Evolutionary conservation across 2,888 invertebrate genomes (phyloP).

Genomic region (Lumbricus terrestris): DNA sequence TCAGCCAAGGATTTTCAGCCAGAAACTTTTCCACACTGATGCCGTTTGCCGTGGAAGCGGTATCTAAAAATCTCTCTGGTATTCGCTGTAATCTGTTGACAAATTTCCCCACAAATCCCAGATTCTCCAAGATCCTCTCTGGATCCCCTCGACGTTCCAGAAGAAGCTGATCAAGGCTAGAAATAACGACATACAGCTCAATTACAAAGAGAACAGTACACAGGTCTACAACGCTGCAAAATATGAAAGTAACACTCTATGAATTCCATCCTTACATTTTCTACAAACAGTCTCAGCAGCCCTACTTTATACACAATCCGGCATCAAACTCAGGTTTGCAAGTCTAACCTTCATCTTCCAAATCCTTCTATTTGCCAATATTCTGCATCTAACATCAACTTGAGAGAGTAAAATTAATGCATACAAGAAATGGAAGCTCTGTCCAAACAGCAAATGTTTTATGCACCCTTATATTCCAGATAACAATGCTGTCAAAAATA

Average conservation of each 20-base stretch:
- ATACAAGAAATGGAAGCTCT: neutral
- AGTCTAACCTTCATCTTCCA: neutral
- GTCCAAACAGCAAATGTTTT: neutral
- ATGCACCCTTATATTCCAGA: neutral
- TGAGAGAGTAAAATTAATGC: neutral
- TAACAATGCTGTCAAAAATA: neutral
- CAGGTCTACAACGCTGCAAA: too few species aligned
- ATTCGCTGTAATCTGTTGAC: neutral
- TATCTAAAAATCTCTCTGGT: neutral
- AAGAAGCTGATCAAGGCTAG: conserved; percentile 64
- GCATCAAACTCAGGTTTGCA: neutral
- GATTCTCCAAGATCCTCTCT: conserved; percentile 77
- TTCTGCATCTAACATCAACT: neutral
- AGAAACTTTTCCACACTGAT: neutral
- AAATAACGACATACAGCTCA: conserved; percentile 31
- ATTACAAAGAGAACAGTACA: too few species aligned
- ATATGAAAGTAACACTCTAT: neutral
- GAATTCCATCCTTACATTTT: neutral
- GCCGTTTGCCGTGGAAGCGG: neutral
- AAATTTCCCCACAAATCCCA: conserved; percentile 55
- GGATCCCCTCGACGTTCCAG: conserved; percentile 83
- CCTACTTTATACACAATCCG: neutral
- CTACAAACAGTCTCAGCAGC: neutral
- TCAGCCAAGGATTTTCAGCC: neutral
- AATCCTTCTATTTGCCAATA: neutral